phyloP scores from a whole-genome alignment of 1,140 invertebrate species.

The Notospermus geniculatus region DNA sequence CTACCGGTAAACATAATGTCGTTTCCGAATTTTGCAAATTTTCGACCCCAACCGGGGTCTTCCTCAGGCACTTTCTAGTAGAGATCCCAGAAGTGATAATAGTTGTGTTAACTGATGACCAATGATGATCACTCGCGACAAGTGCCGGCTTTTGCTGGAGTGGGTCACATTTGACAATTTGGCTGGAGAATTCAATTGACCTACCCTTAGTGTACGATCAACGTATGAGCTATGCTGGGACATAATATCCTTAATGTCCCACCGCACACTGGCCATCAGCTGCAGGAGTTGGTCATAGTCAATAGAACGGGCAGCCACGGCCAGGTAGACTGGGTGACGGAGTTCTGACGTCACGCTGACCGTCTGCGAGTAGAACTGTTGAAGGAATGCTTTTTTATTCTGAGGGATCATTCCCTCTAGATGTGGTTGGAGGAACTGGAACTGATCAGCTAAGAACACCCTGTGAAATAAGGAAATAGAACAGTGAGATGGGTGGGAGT shows the following conservation, averaged over 20 bases:
- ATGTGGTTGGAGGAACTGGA: conserved; percentile 77
- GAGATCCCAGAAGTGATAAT: too few species aligned
- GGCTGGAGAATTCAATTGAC: conserved; percentile 9
- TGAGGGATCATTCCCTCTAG: conserved; percentile 61
- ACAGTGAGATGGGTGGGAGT: too few species aligned
- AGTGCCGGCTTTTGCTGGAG: too few species aligned
- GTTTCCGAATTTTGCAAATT: too few species aligned
- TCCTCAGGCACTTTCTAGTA: too few species aligned
- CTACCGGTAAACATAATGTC: too few species aligned
- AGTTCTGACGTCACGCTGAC: conserved; percentile 70
- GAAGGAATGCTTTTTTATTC: conserved; percentile 66
- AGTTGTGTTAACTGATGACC: too few species aligned
- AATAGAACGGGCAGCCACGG: conserved; percentile 75
- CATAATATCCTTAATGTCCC: conserved; percentile 92
- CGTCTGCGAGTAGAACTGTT: conserved; percentile 75
- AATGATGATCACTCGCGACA: too few species aligned
- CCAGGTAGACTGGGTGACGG: conserved; percentile 79
- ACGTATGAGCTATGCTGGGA: conserved; percentile 90
- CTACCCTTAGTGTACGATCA: conserved; percentile 60
- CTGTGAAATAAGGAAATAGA: conserved; percentile 46
- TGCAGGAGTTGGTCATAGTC: conserved; percentile 73
- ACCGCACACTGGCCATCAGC: conserved; percentile 83
- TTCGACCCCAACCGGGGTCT: too few species aligned
- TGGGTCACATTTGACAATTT: too few species aligned
- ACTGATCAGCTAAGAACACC: conserved; percentile 84